Evolutionary conservation across 1,140 invertebrate genomes (phyloP), one percentile per base, ranked within the genome.

Genomic region (Drosophila cardini): DNA sequence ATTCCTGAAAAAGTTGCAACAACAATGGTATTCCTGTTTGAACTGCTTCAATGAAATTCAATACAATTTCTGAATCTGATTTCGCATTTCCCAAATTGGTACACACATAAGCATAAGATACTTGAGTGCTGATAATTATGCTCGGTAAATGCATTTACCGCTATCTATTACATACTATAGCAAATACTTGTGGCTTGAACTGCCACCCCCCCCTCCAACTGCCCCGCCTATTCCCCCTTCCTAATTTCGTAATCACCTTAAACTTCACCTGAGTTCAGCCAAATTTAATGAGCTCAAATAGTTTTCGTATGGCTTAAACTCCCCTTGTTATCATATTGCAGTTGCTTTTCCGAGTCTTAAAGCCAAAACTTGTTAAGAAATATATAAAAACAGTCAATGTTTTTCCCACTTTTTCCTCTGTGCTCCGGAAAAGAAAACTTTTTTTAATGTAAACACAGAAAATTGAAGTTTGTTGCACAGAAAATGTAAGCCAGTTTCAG

Each of bases 221-320:
- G 2, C 48, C 21, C 21, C 21, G 48, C 50, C 48, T 57, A 16
- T 32, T 26, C 32, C 30, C 4, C 0, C 11, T 52, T 4, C 1
- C 0, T 13, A 0, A 18, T 11, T 18, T 4, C 5, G 3, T 26
- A 26, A 26, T 26, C 21, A 26, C 7, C 6, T 32, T n/a, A 6
- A 10, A 9, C 26, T 34, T 7, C 21, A n/a, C 3, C n/a, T 34
- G 2, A 42, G 21, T 48, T 58, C 10, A 21, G 34, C 15, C n/a
- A n/a, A 26, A 7, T 13, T 26, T 57, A 58, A 72, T 65, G 63
- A 52, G 46, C 63, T 36, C n/a, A 55, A 36, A 55, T 52, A 15
- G 10, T 30, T 16, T 52, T 32, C n/a, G 11, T 50, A 11, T 1
- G 7, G 3, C 38, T n/a, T 42, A 42, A 42, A 11, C 0, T 45